A percentile compares a stretch with the other conserved stretches of the same genome.
Evolutionary conservation across 2,888 invertebrate genomes (phyloP).

Genomic region (Penaeus monodon): DNA sequence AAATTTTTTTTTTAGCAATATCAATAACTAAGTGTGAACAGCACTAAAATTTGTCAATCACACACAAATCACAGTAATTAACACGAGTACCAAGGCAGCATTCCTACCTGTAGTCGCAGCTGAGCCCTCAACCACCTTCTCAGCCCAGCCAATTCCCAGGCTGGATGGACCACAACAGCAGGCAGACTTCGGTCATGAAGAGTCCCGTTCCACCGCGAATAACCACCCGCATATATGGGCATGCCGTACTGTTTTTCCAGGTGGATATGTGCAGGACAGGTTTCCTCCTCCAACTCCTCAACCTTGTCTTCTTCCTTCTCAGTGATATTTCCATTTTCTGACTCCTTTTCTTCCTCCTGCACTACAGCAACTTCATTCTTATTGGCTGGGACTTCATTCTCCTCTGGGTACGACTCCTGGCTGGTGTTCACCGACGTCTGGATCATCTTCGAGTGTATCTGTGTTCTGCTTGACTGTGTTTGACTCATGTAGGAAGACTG

Average conservation of each 20-base stretch:
- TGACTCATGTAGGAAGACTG: slow-evolving; percentile 24
- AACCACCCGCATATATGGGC: slow-evolving; percentile 29
- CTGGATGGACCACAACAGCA: slow-evolving; percentile 44
- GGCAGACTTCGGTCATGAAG: slow-evolving; percentile 38
- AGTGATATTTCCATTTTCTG: background rate
- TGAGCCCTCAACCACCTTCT: slow-evolving; percentile 42
- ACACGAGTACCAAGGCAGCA: slow-evolving; percentile 12
- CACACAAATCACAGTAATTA: background rate
- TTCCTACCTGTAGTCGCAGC: slow-evolving; percentile 49
- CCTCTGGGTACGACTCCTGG: slow-evolving; percentile 23
- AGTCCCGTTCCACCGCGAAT: slow-evolving; percentile 43
- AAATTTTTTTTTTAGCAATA: no score
- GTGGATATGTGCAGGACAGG: slow-evolving; percentile 26
- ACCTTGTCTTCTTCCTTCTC: slow-evolving; percentile 16
- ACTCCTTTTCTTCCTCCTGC: no score
- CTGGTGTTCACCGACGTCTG: slow-evolving; percentile 31
- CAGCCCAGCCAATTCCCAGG: slow-evolving; percentile 49
- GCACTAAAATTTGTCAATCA: no score
- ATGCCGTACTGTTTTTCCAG: slow-evolving; percentile 35
- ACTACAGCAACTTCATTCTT: background rate
- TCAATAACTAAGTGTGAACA: no score
- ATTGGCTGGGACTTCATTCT: slow-evolving; percentile 9
- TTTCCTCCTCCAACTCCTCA: slow-evolving; percentile 2
- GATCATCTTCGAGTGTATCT: slow-evolving; percentile 41
- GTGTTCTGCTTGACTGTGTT: slow-evolving; percentile 32